Evolutionary conservation across 2,113 vertebrate genomes (phyloP).

Genomic region (Prunella himalayana): DNA sequence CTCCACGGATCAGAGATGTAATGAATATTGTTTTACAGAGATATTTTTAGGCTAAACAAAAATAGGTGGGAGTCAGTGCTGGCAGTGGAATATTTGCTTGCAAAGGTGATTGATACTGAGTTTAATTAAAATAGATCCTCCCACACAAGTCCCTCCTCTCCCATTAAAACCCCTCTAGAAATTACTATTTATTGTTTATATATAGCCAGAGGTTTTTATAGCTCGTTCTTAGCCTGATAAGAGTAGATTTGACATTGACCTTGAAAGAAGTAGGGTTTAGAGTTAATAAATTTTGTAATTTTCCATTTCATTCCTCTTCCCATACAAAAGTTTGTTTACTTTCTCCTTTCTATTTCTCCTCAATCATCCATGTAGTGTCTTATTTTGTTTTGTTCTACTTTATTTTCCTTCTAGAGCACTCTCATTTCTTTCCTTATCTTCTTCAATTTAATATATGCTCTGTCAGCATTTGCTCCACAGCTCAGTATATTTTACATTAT

Average conservation of each 20-base stretch:
- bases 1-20: background rate
- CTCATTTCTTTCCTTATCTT: background rate
- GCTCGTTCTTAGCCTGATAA: background rate
- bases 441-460: background rate
- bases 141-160: background rate
- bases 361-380: background rate
- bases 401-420: background rate
- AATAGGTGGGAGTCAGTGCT: background rate
- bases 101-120: background rate
- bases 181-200: background rate
- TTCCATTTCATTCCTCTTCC: background rate
- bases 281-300: background rate
- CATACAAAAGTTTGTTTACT: background rate
- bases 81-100: background rate
- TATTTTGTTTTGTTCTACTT: background rate
- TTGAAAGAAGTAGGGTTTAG: background rate
- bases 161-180: background rate
- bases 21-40: background rate
- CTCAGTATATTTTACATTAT: background rate
- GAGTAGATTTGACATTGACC: background rate
- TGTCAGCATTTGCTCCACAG: background rate
- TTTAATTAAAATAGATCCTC: conserved; percentile 16
- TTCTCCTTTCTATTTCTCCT: background rate
- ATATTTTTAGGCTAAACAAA: conserved; percentile 8
- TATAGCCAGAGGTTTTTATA: background rate